Percentiles rank a stretch among this genome's conserved stretches.
Conservation (phyloP, 2,113 vertebrate species). For the Plestiodon gilberti region DNA sequence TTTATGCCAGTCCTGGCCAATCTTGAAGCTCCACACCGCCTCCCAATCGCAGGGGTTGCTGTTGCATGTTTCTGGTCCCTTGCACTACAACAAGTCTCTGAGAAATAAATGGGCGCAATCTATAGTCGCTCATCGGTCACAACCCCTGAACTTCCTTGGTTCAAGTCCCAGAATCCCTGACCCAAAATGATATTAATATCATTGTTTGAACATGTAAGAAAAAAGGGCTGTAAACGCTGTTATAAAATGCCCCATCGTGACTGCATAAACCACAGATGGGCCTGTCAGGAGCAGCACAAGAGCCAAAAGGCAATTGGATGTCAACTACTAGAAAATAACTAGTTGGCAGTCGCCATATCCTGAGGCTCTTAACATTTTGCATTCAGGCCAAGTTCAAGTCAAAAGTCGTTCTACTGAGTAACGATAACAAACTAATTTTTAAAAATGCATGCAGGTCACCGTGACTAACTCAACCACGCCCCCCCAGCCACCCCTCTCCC, state of each 20-base stretch:
- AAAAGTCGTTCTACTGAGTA: constrained; percentile 54
- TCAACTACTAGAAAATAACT: constrained; percentile 35
- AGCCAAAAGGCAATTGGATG: constrained; percentile 44
- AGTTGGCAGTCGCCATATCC: constrained; percentile 17
- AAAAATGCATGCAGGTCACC: constrained; percentile 44
- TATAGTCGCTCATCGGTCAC: no score
- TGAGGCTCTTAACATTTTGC: background rate
- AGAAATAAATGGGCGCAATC: no score
- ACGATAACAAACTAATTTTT: constrained; percentile 51
- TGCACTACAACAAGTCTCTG: no score
- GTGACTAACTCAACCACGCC: constrained; percentile 13
- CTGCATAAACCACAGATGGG: constrained; percentile 42
- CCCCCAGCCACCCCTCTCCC: background rate
- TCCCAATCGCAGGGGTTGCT: no score
- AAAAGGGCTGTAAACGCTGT: constrained; percentile 23
- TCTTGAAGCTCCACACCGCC: background rate
- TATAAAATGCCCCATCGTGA: constrained; percentile 34
- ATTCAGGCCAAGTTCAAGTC: constrained; percentile 41
- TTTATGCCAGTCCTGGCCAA: background rate
- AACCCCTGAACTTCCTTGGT: no score
- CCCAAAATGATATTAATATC: background rate
- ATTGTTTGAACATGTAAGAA: constrained; percentile 4
- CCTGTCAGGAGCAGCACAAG: constrained; percentile 45
- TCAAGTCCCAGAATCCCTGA: no score
- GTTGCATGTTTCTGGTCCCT: background rate